Evolutionary conservation across 2,888 invertebrate genomes (phyloP).

Genomic region (Ormyrus rosae): DNA sequence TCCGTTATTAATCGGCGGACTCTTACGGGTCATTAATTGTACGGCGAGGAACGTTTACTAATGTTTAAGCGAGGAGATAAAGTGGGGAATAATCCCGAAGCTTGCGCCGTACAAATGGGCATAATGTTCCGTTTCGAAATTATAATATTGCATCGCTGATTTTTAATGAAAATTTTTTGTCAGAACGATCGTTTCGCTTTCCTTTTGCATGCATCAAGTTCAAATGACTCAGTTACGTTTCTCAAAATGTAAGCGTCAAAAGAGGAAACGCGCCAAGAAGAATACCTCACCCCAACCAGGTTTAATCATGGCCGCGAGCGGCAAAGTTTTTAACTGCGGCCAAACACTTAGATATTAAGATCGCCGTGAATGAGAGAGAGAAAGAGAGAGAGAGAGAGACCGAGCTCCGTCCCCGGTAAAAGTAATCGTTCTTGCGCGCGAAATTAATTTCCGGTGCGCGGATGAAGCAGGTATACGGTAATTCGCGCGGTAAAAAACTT

Average conservation of each 20-base stretch:
- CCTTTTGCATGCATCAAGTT: neutral
- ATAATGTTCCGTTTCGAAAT: no score
- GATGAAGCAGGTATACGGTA: slow-evolving; percentile 4
- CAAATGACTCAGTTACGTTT: slow-evolving; percentile 1
- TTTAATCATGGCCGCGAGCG: slow-evolving; percentile 29
- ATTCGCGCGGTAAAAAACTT: neutral
- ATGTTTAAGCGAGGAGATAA: no score
- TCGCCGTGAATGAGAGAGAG: neutral
- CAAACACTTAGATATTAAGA: slow-evolving; percentile 44
- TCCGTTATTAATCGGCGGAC: no score
- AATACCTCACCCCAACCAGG: slow-evolving; percentile 13
- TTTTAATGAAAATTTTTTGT: neutral
- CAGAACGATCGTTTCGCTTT: neutral
- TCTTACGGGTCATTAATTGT: no score
- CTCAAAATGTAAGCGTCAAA: slow-evolving; percentile 7
- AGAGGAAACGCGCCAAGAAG: neutral
- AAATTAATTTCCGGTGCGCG: slow-evolving; percentile 44
- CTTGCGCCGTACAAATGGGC: no score
- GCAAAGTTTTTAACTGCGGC: slow-evolving; percentile 29
- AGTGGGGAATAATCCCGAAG: no score
- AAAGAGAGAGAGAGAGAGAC: neutral
- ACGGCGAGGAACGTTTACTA: no score
- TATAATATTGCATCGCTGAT: no score
- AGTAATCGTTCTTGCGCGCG: slow-evolving; percentile 34
- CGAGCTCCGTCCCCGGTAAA: neutral